These are phyloP conservation scores for Intellagama lesueurii DNA, from an alignment of 2,797 vertebrate species.

Conservation along the genomic window DNA sequence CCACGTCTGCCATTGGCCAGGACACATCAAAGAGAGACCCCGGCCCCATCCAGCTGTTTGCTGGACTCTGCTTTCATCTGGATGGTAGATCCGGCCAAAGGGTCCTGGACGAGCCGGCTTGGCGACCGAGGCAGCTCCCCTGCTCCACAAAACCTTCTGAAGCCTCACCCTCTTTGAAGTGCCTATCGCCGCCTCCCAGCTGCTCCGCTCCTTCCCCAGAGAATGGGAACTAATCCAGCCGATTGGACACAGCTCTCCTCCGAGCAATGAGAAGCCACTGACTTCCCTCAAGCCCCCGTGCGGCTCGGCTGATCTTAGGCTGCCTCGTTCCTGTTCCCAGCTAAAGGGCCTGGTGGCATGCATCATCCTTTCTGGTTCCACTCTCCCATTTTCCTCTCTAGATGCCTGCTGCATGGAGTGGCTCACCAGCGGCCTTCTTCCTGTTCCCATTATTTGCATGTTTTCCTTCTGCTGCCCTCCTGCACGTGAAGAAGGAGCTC, in stretches of 20 bases:
- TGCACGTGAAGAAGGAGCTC: too few species aligned
- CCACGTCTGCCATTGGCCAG: too few species aligned
- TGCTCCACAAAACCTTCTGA: too few species aligned
- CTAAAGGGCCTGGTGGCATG: not conserved
- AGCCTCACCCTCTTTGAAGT: rapidly evolving
- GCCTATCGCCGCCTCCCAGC: rapidly evolving
- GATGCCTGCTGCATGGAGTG: too few species aligned
- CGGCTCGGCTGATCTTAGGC: not conserved
- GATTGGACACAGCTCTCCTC: rapidly evolving
- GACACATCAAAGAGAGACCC: too few species aligned
- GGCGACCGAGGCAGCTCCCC: not conserved
- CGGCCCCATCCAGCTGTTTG: not conserved
- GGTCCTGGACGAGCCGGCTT: not conserved
- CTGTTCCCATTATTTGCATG: too few species aligned
- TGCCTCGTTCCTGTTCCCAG: not conserved
- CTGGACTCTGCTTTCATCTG: not conserved
- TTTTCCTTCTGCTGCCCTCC: too few species aligned
- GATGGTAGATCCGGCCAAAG: too few species aligned
- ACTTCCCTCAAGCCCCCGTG: too few species aligned
- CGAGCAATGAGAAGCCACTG: rapidly evolving
- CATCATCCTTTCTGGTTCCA: not conserved
- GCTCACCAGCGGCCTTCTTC: too few species aligned
- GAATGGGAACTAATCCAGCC: rapidly evolving
- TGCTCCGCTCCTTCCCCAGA: rapidly evolving
- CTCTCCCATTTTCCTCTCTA: too few species aligned